Percentiles rank a stretch among this genome's conserved stretches.
Evolutionary conservation across 30 jellyfish, hydroid and myxozoan genomes (phyloP).

Genomic region (Aurelia sp.): DNA sequence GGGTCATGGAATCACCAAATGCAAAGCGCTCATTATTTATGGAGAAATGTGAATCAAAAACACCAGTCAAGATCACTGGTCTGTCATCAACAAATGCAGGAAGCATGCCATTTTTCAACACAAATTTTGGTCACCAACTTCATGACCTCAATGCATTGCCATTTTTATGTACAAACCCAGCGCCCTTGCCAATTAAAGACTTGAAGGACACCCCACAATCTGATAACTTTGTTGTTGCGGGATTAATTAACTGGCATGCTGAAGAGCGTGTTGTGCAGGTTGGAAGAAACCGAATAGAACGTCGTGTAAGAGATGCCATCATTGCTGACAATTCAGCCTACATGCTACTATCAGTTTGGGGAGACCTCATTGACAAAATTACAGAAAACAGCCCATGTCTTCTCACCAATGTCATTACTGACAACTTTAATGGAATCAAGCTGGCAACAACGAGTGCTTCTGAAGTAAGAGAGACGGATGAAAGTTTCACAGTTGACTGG

Average conservation of each 20-base stretch:
- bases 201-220: constrained; percentile 16
- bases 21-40: background rate
- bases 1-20: background rate
- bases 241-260: background rate
- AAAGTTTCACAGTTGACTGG: too few species aligned
- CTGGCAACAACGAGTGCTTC: too few species aligned
- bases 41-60: constrained; percentile 13
- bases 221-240: constrained; percentile 9
- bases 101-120: constrained; percentile 8
- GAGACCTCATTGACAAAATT: too few species aligned
- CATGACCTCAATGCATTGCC: background rate
- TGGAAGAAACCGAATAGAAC: constrained; percentile 19
- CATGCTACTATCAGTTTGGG: too few species aligned
- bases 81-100: constrained; percentile 5
- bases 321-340: constrained; percentile 16
- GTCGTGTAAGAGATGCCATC: constrained; percentile 36
- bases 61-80: constrained; percentile 2
- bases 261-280: constrained; percentile 9
- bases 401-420: too few species aligned
- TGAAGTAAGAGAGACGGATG: too few species aligned
- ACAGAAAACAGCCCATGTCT: too few species aligned
- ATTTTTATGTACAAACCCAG: background rate
- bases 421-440: too few species aligned
- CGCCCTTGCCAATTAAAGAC: background rate
- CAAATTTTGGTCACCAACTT: background rate